Evolutionary conservation across 2,113 vertebrate species (phyloP).

Genomic region (Narcine bancroftii): DNA sequence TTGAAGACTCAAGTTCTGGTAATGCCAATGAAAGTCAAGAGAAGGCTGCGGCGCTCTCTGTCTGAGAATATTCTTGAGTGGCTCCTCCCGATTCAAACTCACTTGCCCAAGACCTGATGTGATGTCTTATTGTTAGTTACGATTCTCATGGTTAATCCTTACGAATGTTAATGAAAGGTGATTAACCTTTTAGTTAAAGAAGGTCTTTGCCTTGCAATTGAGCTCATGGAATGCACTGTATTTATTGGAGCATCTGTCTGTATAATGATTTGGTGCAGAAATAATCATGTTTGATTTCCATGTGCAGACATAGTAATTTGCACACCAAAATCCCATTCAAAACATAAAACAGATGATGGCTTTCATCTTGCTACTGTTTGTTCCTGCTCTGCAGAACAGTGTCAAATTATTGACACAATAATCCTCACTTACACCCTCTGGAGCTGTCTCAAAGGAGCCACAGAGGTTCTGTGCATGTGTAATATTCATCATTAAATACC

Average conservation of each 20-base stretch:
- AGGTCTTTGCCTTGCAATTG: not conserved
- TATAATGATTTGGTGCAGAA: not conserved
- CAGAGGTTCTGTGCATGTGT: not conserved
- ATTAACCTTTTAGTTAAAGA: not conserved
- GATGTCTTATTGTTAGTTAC: too few species aligned
- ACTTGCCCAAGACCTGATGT: too few species aligned
- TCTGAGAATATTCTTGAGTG: not conserved
- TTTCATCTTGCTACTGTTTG: not conserved
- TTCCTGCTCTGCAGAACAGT: not conserved
- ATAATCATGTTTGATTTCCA: not conserved
- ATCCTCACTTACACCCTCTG: not conserved
- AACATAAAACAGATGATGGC: not conserved
- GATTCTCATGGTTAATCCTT: not conserved
- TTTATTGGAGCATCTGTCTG: not conserved
- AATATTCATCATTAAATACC: not conserved
- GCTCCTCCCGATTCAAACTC: too few species aligned
- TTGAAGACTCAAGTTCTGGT: too few species aligned
- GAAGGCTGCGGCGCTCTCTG: not conserved
- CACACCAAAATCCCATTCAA: too few species aligned
- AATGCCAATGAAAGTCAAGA: not conserved
- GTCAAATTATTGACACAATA: not conserved
- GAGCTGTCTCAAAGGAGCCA: not conserved
- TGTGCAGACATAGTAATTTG: not conserved
- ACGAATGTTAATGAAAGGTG: not conserved
- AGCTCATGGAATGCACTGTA: not conserved